Percentiles rank a stretch among this genome's conserved stretches.
These are phyloP conservation scores for Seira ritae DNA, from an alignment of 2,888 invertebrate species.

Conservation along the genomic window DNA sequence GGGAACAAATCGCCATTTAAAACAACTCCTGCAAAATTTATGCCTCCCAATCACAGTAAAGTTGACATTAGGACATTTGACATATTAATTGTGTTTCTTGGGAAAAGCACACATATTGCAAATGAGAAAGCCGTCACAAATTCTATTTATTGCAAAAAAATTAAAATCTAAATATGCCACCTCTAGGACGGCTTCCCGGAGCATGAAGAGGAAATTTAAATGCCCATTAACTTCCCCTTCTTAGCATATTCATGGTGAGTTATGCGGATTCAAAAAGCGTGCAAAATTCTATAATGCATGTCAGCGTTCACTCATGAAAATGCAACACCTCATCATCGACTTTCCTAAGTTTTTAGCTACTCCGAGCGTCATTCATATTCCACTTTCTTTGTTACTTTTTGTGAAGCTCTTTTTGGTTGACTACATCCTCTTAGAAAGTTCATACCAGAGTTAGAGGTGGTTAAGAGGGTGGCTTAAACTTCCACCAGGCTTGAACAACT, in stretches of 20 bases:
- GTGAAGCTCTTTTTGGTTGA: background rate
- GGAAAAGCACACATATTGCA: background rate
- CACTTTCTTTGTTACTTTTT: slow-evolving; percentile 11
- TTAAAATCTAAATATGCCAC: slow-evolving; percentile 3
- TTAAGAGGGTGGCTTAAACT: slow-evolving; percentile 45
- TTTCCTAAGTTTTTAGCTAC: background rate
- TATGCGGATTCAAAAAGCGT: background rate
- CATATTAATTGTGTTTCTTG: slow-evolving; percentile 1
- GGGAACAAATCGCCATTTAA: no score
- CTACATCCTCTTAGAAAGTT: background rate
- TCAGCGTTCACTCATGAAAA: slow-evolving; percentile 18
- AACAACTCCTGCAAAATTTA: background rate
- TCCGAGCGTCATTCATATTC: slow-evolving; percentile 14
- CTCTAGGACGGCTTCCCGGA: background rate
- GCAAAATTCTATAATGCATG: slow-evolving; percentile 15
- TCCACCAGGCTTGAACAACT: slow-evolving; percentile 3
- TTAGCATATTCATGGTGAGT: background rate
- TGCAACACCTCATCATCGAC: slow-evolving; percentile 10
- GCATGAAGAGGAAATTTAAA: slow-evolving; percentile 9
- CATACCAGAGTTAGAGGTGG: slow-evolving; percentile 25
- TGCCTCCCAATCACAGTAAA: background rate
- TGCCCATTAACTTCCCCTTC: slow-evolving; percentile 6
- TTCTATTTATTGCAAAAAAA: background rate
- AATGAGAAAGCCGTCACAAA: background rate
- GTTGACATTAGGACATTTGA: slow-evolving; percentile 9